phyloP scores from a whole-genome alignment of 2,888 invertebrate species.

The Stenurella melanura region DNA sequence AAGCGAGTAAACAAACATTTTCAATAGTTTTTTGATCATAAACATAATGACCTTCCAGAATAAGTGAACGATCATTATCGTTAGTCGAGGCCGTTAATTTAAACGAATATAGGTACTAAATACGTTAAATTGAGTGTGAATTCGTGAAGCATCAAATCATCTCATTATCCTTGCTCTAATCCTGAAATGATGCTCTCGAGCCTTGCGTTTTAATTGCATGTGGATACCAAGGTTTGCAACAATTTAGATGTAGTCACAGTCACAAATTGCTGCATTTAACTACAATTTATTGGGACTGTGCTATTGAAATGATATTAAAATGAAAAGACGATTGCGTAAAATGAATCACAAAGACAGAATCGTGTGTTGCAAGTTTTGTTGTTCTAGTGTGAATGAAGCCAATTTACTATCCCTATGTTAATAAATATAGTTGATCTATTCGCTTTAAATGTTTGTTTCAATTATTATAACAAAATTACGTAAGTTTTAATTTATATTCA shows the following conservation, averaged over 20 bases:
- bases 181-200: conserved; percentile 45
- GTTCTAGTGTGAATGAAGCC: not conserved
- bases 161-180: conserved; percentile 54
- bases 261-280: not conserved
- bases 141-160: conserved; percentile 31
- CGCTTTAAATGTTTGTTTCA: too few relatives aligned
- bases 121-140: conserved; percentile 45
- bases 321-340: not conserved
- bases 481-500: too few relatives aligned
- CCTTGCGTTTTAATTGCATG: conserved; percentile 39
- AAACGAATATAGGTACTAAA: conserved; percentile 47
- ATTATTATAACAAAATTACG: too few relatives aligned
- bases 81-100: conserved; percentile 39
- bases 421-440: too few relatives aligned
- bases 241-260: not conserved
- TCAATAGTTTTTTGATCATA: conserved; percentile 6
- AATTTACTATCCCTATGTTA: not conserved
- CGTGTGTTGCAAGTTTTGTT: not conserved
- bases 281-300: not conserved
- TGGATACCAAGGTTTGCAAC: conserved; percentile 32
- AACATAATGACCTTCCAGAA: conserved; percentile 43
- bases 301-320: conserved; percentile 8
- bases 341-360: not conserved
- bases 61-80: conserved; percentile 44
- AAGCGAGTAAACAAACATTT: not conserved